Evolutionary conservation across 2,888 invertebrate genomes (phyloP).

Genomic region (Caenorhabditis sulstoni): DNA sequence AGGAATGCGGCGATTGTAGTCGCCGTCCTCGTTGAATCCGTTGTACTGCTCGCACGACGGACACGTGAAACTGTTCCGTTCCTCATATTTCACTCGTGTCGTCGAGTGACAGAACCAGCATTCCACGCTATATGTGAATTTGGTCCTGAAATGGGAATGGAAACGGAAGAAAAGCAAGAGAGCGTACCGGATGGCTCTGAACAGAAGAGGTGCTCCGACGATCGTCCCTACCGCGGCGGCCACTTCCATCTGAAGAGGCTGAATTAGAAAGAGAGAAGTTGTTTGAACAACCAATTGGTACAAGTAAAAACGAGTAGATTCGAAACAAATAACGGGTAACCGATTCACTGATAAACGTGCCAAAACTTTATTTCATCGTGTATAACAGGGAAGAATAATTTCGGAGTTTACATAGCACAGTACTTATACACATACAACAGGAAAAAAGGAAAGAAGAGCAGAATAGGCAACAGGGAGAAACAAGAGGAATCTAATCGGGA

Average conservation of each 20-base stretch:
- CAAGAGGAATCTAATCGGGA: neutral
- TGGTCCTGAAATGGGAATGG: constrained; percentile 40
- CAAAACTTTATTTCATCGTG: constrained; percentile 21
- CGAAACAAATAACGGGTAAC: neutral
- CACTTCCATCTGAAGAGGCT: constrained; percentile 53
- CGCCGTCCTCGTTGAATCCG: constrained; percentile 71
- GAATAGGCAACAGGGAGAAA: neutral
- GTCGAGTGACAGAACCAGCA: constrained; percentile 73
- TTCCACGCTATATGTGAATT: too few species aligned
- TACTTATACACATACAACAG: constrained; percentile 48
- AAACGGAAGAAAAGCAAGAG: constrained; percentile 3
- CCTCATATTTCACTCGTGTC: constrained; percentile 42
- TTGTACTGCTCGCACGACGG: constrained; percentile 72
- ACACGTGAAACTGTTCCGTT: constrained; percentile 66
- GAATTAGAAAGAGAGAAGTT: neutral
- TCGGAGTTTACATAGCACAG: constrained; percentile 36
- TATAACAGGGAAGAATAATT: neutral
- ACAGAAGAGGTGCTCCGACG: constrained; percentile 26
- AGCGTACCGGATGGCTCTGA: constrained; percentile 29
- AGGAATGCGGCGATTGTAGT: constrained; percentile 67
- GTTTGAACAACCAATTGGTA: neutral
- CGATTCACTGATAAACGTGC: neutral
- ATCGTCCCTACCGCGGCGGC: constrained; percentile 42
- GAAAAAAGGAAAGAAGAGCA: constrained; percentile 7
- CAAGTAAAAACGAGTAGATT: neutral